Percentiles rank a stretch among this genome's conserved stretches.
These are phyloP conservation scores for Myotis daubentonii DNA, from an alignment of 2,797 vertebrate species.

Conservation along the genomic window DNA sequence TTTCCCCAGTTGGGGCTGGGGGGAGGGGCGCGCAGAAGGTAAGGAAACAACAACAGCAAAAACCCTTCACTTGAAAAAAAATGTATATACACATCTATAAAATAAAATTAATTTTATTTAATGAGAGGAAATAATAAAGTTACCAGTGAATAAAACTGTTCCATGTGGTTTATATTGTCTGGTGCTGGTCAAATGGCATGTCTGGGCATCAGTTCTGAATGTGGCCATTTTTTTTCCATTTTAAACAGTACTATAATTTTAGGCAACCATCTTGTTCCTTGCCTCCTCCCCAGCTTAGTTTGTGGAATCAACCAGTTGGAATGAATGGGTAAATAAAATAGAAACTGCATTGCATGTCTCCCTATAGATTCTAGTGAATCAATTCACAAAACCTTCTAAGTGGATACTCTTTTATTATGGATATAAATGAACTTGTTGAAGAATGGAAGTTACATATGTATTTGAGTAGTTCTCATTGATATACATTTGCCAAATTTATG, in stretches of 20 bases:
- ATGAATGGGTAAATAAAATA: constrained; percentile 38
- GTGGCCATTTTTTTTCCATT: neutral
- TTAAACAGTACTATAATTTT: neutral
- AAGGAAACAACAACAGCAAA: neutral
- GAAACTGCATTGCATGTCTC: neutral
- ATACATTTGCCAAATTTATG: neutral
- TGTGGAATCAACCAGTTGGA: constrained; percentile 19
- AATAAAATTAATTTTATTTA: neutral
- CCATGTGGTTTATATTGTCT: neutral
- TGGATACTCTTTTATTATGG: constrained; percentile 30
- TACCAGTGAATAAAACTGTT: neutral
- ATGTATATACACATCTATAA: neutral
- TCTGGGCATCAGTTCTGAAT: neutral
- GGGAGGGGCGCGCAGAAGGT: neutral
- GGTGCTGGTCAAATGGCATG: neutral
- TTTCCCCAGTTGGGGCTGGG: neutral
- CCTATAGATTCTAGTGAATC: neutral
- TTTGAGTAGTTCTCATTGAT: neutral
- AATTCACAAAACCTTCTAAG: neutral
- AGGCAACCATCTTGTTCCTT: neutral
- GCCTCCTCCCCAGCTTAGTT: neutral
- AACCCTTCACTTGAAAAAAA: neutral
- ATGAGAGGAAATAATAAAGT: neutral
- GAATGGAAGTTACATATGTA: neutral
- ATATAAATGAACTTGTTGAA: constrained; percentile 44